phyloP scores from a whole-genome alignment of 2,797 vertebrate species.

The Scarus forsteni region DNA sequence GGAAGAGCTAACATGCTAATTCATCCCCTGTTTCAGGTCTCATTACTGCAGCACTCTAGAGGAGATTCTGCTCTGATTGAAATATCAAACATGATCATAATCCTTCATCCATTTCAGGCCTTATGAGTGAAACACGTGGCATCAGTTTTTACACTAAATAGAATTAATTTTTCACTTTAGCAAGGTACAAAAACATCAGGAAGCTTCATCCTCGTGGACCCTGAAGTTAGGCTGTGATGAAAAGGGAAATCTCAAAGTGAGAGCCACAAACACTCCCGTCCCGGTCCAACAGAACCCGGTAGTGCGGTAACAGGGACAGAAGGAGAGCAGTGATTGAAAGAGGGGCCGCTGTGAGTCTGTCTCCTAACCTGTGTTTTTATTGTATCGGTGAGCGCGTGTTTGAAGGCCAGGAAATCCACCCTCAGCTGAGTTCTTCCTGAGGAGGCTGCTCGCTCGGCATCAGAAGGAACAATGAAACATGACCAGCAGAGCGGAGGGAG shows the following conservation, averaged over 20 bases:
- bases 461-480: constrained; percentile 22
- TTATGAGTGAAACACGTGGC: constrained; percentile 17
- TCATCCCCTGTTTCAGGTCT: too few species aligned
- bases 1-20: too few species aligned
- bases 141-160: constrained; percentile 7
- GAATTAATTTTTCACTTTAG: constrained; percentile 3
- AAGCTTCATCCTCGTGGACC: constrained; percentile 50
- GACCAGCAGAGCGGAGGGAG: constrained; percentile 35
- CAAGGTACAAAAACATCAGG: constrained; percentile 27
- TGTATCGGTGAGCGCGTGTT: constrained; percentile 5
- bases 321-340: constrained; percentile 34
- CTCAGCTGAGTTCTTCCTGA: constrained; percentile 72
- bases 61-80: neutral
- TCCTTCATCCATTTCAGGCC: neutral
- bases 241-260: constrained; percentile 31
- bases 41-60: too few species aligned
- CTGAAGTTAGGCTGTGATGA: constrained; percentile 56
- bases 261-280: constrained; percentile 19
- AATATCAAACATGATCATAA: neutral
- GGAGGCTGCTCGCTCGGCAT: constrained; percentile 59
- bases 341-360: constrained; percentile 20
- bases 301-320: constrained; percentile 30
- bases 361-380: constrained; percentile 20
- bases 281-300: constrained; percentile 37
- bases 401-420: constrained; percentile 59